These are phyloP conservation scores for Bombycilla garrulus DNA, from an alignment of 2,113 vertebrate genomes.

Conservation along the genomic window DNA sequence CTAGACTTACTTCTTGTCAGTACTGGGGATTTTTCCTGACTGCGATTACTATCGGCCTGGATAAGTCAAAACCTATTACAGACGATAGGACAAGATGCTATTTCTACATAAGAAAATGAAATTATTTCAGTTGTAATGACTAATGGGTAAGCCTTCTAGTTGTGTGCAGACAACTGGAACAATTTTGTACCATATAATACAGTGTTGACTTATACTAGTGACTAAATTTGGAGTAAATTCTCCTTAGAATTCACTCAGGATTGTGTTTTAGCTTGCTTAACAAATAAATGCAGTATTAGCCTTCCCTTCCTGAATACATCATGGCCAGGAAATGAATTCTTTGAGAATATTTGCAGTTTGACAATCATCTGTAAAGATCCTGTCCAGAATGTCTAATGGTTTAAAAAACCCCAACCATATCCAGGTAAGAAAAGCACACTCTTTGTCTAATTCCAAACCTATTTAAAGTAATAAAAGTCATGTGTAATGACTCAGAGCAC, in stretches of 20 bases:
- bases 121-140: background rate
- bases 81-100: background rate
- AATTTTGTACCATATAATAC: background rate
- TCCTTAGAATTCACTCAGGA: background rate
- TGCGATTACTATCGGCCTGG: background rate
- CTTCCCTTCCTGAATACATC: background rate
- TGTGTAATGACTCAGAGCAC: background rate
- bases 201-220: background rate
- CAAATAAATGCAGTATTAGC: background rate
- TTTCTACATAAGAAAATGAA: background rate
- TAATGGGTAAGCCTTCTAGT: background rate
- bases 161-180: background rate
- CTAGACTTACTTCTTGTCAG: background rate
- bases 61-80: background rate
- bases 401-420: background rate
- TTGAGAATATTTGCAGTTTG: background rate
- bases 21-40: background rate
- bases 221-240: background rate
- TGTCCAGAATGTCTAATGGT: background rate
- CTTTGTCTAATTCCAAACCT: constrained; percentile 27
- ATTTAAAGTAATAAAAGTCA: background rate
- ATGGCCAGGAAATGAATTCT: background rate
- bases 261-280: background rate
- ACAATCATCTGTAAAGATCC: constrained; percentile 18
- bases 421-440: constrained; percentile 44